Percentiles rank a stretch among this genome's conserved stretches.
Evolutionary conservation across 2,113 vertebrate genomes (phyloP).

Genomic region (Orycteropus afer): DNA sequence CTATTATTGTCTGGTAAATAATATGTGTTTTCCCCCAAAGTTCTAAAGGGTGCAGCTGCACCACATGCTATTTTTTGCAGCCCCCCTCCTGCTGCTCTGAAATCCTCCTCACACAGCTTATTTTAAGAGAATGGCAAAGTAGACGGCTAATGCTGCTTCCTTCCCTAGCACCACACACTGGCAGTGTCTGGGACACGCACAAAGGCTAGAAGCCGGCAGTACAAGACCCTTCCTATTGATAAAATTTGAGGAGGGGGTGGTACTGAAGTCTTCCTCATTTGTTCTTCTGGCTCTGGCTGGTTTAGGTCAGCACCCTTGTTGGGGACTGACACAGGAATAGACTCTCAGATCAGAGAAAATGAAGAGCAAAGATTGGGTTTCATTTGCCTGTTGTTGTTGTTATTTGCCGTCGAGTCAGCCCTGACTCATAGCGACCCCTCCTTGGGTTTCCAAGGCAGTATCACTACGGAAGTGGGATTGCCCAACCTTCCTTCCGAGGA

Average conservation of each 20-base stretch:
- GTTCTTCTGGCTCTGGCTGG: background rate
- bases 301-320: background rate
- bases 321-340: background rate
- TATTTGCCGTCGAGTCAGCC: too few relatives aligned
- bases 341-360: background rate
- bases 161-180: background rate
- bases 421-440: too few relatives aligned
- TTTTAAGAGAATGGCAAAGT: slow-evolving; percentile 61
- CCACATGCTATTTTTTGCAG: slow-evolving; percentile 74
- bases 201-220: slow-evolving; percentile 68
- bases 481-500: too few relatives aligned
- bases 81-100: slow-evolving; percentile 53
- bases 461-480: too few relatives aligned
- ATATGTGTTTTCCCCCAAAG: slow-evolving; percentile 81
- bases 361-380: background rate
- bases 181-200: slow-evolving; percentile 43
- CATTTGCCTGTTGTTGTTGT: too few relatives aligned
- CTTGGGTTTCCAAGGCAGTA: too few relatives aligned
- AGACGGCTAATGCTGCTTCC: background rate
- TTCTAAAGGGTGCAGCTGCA: slow-evolving; percentile 80
- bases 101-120: slow-evolving; percentile 62
- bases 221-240: background rate
- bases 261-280: background rate
- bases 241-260: background rate
- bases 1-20: slow-evolving; percentile 84